phyloP scores from a whole-genome alignment of 2,888 invertebrate species.

The Gari tellinella region DNA sequence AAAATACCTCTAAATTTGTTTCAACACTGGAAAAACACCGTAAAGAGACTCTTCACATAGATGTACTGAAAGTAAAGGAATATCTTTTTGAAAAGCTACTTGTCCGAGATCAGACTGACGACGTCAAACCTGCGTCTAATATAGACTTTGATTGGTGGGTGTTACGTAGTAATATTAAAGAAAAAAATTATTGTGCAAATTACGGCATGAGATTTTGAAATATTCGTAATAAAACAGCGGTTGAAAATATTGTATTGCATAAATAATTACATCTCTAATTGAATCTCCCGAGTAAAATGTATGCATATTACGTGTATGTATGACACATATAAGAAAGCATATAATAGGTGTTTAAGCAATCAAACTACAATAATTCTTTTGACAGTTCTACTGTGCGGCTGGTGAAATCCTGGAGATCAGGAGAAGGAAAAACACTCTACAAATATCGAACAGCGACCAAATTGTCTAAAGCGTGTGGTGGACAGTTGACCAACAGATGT shows the following conservation, averaged over 20 bases:
- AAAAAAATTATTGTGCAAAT: no score
- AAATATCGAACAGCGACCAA: constrained; percentile 61
- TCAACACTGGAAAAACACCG: constrained; percentile 60
- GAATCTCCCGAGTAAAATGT: no score
- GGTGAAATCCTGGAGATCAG: constrained; percentile 73
- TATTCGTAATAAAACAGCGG: no score
- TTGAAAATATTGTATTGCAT: no score
- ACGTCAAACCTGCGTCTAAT: constrained; percentile 22
- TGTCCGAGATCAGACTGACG: neutral
- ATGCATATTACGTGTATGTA: no score
- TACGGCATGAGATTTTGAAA: no score
- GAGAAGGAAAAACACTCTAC: constrained; percentile 74
- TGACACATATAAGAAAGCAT: no score
- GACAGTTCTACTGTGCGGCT: constrained; percentile 70
- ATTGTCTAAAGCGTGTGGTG: constrained; percentile 27
- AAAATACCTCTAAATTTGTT: constrained; percentile 74
- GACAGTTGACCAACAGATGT: neutral
- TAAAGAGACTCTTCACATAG: constrained; percentile 24
- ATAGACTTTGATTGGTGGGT: constrained; percentile 47
- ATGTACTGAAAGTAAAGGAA: constrained; percentile 6
- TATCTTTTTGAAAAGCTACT: constrained; percentile 36
- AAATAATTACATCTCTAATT: no score
- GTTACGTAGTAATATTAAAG: no score
- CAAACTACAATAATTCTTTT: no score
- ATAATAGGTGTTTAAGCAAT: no score